Evolutionary conservation across 92 coral and sea anemone genomes (phyloP).

Genomic region (Montipora capitata): DNA sequence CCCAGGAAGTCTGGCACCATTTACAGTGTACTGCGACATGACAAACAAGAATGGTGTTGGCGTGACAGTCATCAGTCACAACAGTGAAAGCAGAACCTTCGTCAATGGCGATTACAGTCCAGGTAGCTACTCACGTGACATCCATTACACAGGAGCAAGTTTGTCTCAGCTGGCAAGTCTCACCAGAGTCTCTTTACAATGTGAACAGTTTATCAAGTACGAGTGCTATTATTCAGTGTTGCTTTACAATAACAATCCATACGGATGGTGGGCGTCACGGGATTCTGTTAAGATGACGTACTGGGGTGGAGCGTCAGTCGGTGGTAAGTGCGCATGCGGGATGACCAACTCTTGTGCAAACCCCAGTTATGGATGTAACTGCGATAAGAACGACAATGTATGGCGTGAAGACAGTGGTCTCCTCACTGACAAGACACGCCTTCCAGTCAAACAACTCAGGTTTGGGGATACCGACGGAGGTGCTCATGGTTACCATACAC

Average conservation of each 20-base stretch:
- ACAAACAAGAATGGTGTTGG: too few species aligned
- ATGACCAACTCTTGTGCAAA: constrained; percentile 51
- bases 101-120: rapidly evolving
- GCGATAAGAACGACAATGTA: constrained; percentile 51
- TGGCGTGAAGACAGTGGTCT: constrained; percentile 85
- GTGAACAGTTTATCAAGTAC: constrained; percentile 78
- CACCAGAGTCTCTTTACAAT: constrained; percentile 48
- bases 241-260: not conserved
- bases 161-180: constrained; percentile 66
- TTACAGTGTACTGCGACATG: too few species aligned
- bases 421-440: constrained; percentile 69
- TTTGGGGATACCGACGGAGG: constrained; percentile 31
- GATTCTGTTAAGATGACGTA: constrained; percentile 21
- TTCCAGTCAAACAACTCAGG: constrained; percentile 79
- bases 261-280: constrained; percentile 39
- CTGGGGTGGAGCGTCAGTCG: constrained; percentile 45
- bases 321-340: constrained; percentile 75
- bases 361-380: constrained; percentile 54
- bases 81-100: too few species aligned
- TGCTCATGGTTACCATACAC: too few species aligned
- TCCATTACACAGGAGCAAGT: constrained; percentile 53
- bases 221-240: constrained; percentile 36
- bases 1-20: too few species aligned
- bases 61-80: too few species aligned
- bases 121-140: constrained; percentile 46